Base-by-base conservation (phyloP, 2,888 invertebrate species). In the Danaus chrysippus region DNA sequence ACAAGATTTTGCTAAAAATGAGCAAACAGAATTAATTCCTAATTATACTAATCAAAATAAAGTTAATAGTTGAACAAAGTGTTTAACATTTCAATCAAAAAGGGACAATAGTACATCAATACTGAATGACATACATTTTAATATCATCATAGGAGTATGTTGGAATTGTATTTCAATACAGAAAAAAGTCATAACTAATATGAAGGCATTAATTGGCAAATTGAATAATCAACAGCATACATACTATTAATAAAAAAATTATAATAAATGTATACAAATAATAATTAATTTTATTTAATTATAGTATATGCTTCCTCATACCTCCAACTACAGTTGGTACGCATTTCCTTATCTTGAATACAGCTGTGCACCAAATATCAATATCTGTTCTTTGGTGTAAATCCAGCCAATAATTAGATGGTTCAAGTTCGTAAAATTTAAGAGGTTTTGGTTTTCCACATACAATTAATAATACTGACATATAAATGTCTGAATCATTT, bases 301-400 rank as follows among this genome's bases (percentile, higher is more conserved):
- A 49, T 15, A 2, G 13, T 13, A n/a, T 46, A 46, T 49, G 41
- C 13, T 42, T 41, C 54, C 42, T 73, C 78, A 74, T 77, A 91
- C 91, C 80, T 61, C 81, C 84, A 66, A 83, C 82, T 34, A 81
- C 83, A 12, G 84, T 86, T 43, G 89, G 84, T 67, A 91, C 86
- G 71, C 91, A 91, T 71, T 85, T 89, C 61, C 91, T 77, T 0
- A 91, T 73, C 73, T 83, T 77, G 68, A 91, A 91, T 1, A 91
- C 85, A 19, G 88, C 84, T 11, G 88, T 84, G 62, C 84, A 88
- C 85, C 86, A 85, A 19, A 87, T 81, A 63, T 82, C 79, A 58
- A 82, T 77, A 61, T 91, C 86, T 34, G 70, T 84, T 55, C 78
- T 74, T 58, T 80, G 72, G 68, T 91, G 89, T 1, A 91, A 74